A percentile compares a stretch with the other conserved stretches of the same genome.
Evolutionary conservation across 2,797 vertebrate genomes (phyloP).

Genomic region (Eulemur rubriventer): DNA sequence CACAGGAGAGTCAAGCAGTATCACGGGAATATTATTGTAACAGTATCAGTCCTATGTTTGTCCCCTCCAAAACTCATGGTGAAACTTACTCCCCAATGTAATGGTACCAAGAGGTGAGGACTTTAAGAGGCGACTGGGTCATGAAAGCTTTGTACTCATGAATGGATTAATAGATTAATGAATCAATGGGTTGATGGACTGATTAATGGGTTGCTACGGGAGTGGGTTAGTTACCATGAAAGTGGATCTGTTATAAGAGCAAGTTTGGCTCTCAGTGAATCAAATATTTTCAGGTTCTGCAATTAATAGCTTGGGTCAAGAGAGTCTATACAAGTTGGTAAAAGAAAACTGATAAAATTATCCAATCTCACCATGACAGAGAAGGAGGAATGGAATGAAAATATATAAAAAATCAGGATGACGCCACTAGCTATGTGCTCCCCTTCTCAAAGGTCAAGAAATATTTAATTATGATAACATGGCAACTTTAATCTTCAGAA

Average conservation of each 20-base stretch:
- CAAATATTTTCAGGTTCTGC: not conserved
- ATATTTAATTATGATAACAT: not conserved
- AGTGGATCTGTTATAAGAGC: not conserved
- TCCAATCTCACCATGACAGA: not conserved
- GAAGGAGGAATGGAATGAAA: not conserved
- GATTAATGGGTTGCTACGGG: not conserved
- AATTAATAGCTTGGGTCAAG: not conserved
- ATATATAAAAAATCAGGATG: not conserved
- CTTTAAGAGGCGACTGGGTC: not conserved
- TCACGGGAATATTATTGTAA: not conserved
- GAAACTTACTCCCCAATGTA: not conserved
- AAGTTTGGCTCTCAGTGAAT: not conserved
- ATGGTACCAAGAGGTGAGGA: not conserved
- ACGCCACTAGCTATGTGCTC: not conserved
- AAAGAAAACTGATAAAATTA: not conserved
- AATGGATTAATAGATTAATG: not conserved
- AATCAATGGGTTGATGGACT: not conserved
- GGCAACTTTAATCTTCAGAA: not conserved
- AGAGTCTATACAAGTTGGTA: not conserved
- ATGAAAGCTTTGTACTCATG: not conserved
- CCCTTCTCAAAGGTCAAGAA: not conserved
- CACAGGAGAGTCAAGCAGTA: not conserved
- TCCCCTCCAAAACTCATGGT: not conserved
- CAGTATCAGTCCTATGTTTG: not conserved
- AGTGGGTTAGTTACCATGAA: not conserved